Evolutionary conservation across 2,113 vertebrate species (phyloP), one percentile per base, ranked within the genome.

Genomic region (Myotis brandtii): DNA sequence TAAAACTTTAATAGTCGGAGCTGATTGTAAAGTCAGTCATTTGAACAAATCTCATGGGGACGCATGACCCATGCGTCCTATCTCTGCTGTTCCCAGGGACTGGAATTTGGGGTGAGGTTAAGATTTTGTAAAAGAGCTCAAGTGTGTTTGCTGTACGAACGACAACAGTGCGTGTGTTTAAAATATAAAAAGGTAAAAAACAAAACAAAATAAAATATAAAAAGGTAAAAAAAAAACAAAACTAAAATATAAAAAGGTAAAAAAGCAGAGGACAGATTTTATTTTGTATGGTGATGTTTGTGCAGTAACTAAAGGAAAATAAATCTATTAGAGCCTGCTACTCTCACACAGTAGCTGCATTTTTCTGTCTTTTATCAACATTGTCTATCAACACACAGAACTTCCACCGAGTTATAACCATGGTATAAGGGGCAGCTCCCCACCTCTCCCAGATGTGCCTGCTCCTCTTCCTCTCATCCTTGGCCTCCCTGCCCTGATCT

Each of bases 41-140:
- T 72, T 77, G 62, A 76, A 93, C 66, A 34, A 92, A 92, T 46
- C 12, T 77, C 54, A 48, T 84, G 79, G 34, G 59, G 32, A 76
- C 56, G 75, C 32, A 69, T 23, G 69, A 43, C 21, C 32, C 18
- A 32, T 1, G 54, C 4, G 23, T 40, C 50, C n/a, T 91, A 0
- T 83, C 18, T 69, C 18, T 83, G 40, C 40, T 40, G 4, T 56
- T 89, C 17, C 14, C 25, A 76, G 40, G 27, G 27, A 56, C 43
- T 92, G 25, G 18, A 92, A 73, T 92, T 88, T 82, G 27, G n/a
- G 46, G 54, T 52, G 27, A 81, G 87, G 23, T 27, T 43, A 70
- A 93, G 50, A 70, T 84, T 88, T 93, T 91, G 13, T 86, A 37
- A 52, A 87, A 87, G 23, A 90, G 16, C 25, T 73, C 6, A 73